Base-by-base conservation (phyloP, 2,113 vertebrate species). In the Callorhinus ursinus region DNA sequence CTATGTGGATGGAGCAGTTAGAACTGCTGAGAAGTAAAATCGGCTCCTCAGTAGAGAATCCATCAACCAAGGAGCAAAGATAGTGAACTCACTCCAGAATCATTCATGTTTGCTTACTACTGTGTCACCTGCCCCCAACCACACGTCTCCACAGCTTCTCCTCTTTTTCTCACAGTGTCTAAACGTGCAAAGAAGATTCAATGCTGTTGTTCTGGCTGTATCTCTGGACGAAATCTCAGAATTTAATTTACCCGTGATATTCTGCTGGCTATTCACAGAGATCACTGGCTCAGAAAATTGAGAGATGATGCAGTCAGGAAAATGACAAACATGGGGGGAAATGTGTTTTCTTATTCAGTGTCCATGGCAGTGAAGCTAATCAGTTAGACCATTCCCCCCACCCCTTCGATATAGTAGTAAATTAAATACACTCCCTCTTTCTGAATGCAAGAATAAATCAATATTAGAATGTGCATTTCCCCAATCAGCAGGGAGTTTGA, bases 231-330 rank as follows among this genome's bases (percentile, higher is more conserved):
- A 90, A 96, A 74, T 69, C 42, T 90, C 82, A 74, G 80, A 69
- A 84, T 89, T 94, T 87, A 93, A 94, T 55, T 96, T 94, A 63
- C 49, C 16, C 5, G 31, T n/a, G 76, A 67, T 61, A 76, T 31
- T 82, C 33, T 85, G 57, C 19, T 92, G 11, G 72, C 53, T 95
- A 65, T 59, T 97, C 82, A 83, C 11, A 63, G 92, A 86, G 80
- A 67, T 16, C 33, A 72, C 42, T n/a, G 74, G 59, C 49, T 74
- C 63, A 96, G 79, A 80, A 77, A 95, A 69, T 61, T 94, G 69
- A 74, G 49, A 84, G 72, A 69, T 53, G 65, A 85, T 42, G 24
- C 16, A 84, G 55, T 77, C 63, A 90, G 42, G 57, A 96, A 74
- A 95, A 91, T 39, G 81, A 81, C 55, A 84, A 33, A 57, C 22